Evolutionary conservation across 2,888 invertebrate species (phyloP), one percentile per base, ranked within the genome.

Genomic region (Diaprepes abbreviatus): DNA sequence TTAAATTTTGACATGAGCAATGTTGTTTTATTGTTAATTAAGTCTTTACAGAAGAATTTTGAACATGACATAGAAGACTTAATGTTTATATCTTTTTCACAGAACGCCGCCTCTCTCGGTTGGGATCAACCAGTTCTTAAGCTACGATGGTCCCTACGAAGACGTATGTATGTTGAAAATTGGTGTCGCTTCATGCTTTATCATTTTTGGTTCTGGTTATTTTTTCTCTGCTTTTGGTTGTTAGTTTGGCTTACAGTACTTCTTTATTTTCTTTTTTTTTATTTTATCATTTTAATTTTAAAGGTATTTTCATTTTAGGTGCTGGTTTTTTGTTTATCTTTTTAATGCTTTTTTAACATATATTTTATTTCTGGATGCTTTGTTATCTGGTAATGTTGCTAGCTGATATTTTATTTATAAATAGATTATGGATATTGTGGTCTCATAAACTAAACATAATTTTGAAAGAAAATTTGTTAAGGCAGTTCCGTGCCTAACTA

Each of bases 71-170:
- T 9, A 24, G 21, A 14, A 24, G 6, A 36, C 28, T 40, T 21
- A 58, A 35, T 24, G 16, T 35, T 36, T 63, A 17, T 19, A 21
- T 52, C 52, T 78, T 83, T 91, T 92, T 89, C 90, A 84, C 94
- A 94, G 94, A 94, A 93, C 93, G 94, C 89, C 94, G 94, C 89
- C 93, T 93, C 89, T 91, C 92, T 88, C 93, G 94, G 87, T 91
- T 93, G 88, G 93, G 91, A 89, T 91, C 93, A 89, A 89, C 88
- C 88, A 90, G 89, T 89, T 90, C 91, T 86, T 92, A 92, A 90
- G 73, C 73, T 73, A 73, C 71, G 66, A 73, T 74, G 74, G 74
- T 72, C 67, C 73, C 74, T 74, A 66, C 40, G 33, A 63, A 50
- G 48, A 76, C 75, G 79, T 79, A 79, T 73, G 79, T 79, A 79